Evolutionary conservation across 2,888 invertebrate species (phyloP).

Genomic region (Drosophila suboccidentalis): DNA sequence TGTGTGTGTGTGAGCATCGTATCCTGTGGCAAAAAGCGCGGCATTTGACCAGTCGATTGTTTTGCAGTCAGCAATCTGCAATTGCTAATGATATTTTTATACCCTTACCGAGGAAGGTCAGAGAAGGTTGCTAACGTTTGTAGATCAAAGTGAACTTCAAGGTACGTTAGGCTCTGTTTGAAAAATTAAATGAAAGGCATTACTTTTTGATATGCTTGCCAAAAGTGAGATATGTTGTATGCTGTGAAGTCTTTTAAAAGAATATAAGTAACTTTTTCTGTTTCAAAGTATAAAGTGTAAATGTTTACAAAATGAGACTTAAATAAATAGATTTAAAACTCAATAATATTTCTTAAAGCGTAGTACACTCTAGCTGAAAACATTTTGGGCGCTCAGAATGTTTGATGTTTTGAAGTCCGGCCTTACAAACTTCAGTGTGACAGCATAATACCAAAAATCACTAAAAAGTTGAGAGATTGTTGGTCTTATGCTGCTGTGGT

Average conservation of each 20-base stretch:
- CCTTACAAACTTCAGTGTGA: no score
- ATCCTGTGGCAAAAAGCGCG: constrained; percentile 15
- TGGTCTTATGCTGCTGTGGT: no score
- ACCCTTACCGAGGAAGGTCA: neutral
- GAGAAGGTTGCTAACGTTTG: constrained; percentile 1
- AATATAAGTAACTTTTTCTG: neutral
- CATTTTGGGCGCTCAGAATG: no score
- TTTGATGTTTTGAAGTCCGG: no score
- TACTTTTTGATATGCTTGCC: neutral
- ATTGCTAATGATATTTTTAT: constrained; percentile 50
- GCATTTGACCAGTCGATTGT: constrained; percentile 57
- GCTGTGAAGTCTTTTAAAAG: neutral
- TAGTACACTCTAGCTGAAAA: no score
- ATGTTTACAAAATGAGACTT: no score
- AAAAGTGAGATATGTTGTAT: neutral
- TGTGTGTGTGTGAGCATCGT: neutral
- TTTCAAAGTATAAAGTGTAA: no score
- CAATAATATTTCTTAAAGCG: no score
- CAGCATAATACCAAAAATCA: no score
- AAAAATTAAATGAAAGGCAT: neutral
- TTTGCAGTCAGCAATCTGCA: constrained; percentile 50
- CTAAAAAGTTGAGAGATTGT: no score
- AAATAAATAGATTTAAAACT: no score
- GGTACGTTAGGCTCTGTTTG: neutral
- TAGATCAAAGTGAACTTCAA: neutral